These are phyloP conservation scores for Tanaodytes sp. DNA, from an alignment of 2,888 invertebrate genomes.

Conservation along the genomic window DNA sequence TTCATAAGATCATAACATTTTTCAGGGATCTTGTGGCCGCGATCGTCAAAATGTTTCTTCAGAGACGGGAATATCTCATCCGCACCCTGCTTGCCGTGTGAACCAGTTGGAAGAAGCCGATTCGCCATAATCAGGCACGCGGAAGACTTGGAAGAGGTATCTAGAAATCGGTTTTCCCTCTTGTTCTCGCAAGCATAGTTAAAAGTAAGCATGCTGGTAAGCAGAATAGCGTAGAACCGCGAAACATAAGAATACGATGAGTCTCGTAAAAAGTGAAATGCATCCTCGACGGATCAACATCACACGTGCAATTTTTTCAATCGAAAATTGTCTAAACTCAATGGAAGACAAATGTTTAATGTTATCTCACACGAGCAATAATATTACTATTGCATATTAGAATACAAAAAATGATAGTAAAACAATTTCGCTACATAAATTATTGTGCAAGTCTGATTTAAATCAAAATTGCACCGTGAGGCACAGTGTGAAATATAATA, in stretches of 20 bases:
- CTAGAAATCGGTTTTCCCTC: conserved; percentile 72
- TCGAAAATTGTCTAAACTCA: not conserved
- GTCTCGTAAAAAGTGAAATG: conserved; percentile 48
- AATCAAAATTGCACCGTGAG: too few species aligned
- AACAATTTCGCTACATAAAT: too few species aligned
- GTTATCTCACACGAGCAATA: too few species aligned
- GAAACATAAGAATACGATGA: conserved; percentile 34
- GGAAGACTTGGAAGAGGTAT: conserved; percentile 70
- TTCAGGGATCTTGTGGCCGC: conserved; percentile 20
- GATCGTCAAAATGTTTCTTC: conserved; percentile 38
- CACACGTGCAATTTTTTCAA: conserved; percentile 36
- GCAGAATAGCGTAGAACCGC: conserved; percentile 8
- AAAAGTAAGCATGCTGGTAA: conserved; percentile 35
- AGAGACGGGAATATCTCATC: conserved; percentile 27
- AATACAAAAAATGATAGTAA: too few species aligned
- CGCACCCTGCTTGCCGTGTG: conserved; percentile 44
- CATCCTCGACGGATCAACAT: conserved; percentile 43
- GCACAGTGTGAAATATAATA: too few species aligned
- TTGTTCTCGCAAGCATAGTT: conserved; percentile 44
- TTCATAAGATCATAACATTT: conserved; percentile 14
- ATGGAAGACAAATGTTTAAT: too few species aligned
- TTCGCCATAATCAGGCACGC: conserved; percentile 54
- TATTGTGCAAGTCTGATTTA: too few species aligned
- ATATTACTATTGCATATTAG: too few species aligned
- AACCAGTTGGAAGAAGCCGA: conserved; percentile 55